Base-by-base conservation (phyloP, 64 coral and sea anemone genomes). In the Trachythela sp. region DNA sequence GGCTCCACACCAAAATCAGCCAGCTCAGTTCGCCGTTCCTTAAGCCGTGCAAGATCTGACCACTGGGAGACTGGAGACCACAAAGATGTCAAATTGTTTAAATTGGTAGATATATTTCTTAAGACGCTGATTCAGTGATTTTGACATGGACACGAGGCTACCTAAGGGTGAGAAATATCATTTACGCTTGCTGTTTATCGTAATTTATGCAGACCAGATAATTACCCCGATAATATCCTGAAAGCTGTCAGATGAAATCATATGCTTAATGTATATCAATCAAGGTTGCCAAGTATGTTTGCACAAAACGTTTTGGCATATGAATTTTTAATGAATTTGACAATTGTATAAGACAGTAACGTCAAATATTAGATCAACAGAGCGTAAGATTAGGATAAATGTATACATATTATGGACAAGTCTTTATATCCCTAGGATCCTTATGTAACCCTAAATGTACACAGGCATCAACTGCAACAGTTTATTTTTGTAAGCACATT, bases 51-150 rank as follows among this genome's bases (percentile, higher is more conserved):
- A 15, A 35, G 75, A 39, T 80, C 75, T 17, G 56, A 64, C 0
- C 56, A 64, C 22, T 64, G 56, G 56, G 75, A 80, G 75, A 36
- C 75, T 80, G 75, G 75, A 29, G 75, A 80, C 32, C 20, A 68
- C 20, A 68, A 31, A 31, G 75, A 80, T 39, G 33, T 80, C 9
- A 80, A 39, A 39, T 39, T 80, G 31, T 37, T 80, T 30, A 35
- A 80, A 35, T 80, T 80, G 75, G 75, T 80, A 3, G 75, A 39
- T 80, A 15, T 80, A 0, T 80, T 80, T 14, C 17, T 80, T 0
- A 80, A 80, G 37, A 37, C 75, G 4, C 9, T 80, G 13, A 80
- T 64, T 8, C 31, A 80, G 75, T 80, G 30, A 80, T 14, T n/a
- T n/a, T n/a, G n/a, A n/a, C n/a, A n/a, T n/a, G n/a, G n/a, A n/a